phyloP scores from a whole-genome alignment of 2,113 vertebrate genomes.

The Sceloporus undulatus region DNA sequence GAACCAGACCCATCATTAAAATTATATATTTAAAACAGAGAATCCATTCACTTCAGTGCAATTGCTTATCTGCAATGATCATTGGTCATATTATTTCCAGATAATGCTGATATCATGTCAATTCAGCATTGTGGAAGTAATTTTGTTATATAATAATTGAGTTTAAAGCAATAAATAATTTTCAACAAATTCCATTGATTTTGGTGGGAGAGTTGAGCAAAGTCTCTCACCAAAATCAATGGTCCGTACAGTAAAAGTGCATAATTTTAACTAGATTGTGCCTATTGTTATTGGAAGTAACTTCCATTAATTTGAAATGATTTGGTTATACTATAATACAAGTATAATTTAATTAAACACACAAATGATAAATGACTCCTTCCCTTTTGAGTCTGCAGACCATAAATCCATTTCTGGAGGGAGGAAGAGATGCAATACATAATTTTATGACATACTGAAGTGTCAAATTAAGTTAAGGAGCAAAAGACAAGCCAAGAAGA shows the following conservation, averaged over 20 bases:
- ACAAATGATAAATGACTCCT: neutral
- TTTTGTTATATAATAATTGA: neutral
- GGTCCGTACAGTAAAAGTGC: too few relatives aligned
- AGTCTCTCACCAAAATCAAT: too few relatives aligned
- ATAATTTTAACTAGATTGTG: neutral
- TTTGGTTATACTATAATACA: neutral
- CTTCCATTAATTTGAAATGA: neutral
- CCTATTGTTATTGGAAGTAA: neutral
- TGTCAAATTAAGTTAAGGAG: neutral
- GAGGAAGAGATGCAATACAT: neutral
- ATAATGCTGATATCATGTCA: neutral
- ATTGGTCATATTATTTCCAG: neutral
- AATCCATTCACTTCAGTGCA: neutral
- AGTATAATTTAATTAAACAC: neutral
- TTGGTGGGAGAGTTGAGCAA: neutral
- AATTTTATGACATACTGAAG: neutral
- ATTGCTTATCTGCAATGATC: neutral
- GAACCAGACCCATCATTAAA: neutral
- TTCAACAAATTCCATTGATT: neutral
- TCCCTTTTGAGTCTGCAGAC: neutral
- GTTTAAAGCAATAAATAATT: neutral
- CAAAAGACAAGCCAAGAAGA: neutral
- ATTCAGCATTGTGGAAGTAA: neutral
- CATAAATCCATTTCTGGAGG: neutral
- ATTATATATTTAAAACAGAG: neutral